A percentile compares a stretch with the other conserved stretches of the same genome.
Conservation (phyloP, 2,888 invertebrate species). For the Endomychus coccineus region DNA sequence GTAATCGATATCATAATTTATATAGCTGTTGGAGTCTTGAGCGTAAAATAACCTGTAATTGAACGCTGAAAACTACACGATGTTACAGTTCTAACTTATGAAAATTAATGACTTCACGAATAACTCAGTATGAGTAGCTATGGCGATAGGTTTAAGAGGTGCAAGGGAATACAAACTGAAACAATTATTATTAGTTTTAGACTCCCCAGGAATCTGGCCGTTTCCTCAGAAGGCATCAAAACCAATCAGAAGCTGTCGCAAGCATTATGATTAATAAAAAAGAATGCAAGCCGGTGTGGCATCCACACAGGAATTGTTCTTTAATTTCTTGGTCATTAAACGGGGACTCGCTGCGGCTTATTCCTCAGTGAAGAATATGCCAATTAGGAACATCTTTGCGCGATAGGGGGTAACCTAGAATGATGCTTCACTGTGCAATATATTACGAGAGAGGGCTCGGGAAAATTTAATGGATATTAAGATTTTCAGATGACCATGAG, state of each 20-base stretch:
- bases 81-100: conserved; percentile 22
- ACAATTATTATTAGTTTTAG: conserved; percentile 37
- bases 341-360: conserved; percentile 25
- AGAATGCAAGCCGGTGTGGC: conserved; percentile 11
- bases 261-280: conserved; percentile 34
- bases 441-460: conserved; percentile 19
- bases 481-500: conserved; percentile 24
- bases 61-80: neutral
- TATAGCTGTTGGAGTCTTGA: too few species aligned
- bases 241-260: conserved; percentile 35
- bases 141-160: conserved; percentile 11
- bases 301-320: conserved; percentile 26
- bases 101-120: conserved; percentile 34
- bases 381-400: conserved; percentile 32
- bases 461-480: conserved; percentile 34
- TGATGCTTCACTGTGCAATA: conserved; percentile 23
- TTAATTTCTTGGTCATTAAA: conserved; percentile 36
- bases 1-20: too few species aligned
- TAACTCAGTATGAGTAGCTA: conserved; percentile 37
- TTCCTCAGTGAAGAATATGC: conserved; percentile 31
- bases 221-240: conserved; percentile 33
- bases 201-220: conserved; percentile 32
- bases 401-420: conserved; percentile 28
- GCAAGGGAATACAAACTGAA: conserved; percentile 16
- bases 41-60: conserved; percentile 10